Percentiles rank a stretch among this genome's conserved stretches.
Evolutionary conservation across 2,797 vertebrate species (phyloP).

Genomic region (Etheostoma nigrum): DNA sequence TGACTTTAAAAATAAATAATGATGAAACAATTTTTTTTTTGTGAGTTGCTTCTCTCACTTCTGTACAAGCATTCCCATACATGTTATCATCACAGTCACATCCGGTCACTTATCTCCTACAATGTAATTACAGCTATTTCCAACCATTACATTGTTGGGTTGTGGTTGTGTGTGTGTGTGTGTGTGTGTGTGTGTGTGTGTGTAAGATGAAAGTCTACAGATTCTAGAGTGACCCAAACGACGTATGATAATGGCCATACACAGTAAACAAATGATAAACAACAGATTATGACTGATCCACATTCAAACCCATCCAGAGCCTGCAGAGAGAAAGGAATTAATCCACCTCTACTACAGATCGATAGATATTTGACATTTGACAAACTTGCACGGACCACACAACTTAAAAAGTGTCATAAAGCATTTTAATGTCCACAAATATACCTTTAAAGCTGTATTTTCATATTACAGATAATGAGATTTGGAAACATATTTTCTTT

Average conservation of each 20-base stretch:
- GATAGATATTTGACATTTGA: neutral
- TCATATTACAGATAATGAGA: no score
- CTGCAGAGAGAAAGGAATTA: no score
- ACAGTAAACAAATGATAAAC: constrained; percentile 43
- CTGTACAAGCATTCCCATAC: constrained; percentile 60
- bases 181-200: constrained; percentile 30
- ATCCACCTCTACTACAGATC: neutral
- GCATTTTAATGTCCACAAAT: neutral
- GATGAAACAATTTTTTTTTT: neutral
- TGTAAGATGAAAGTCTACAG: constrained; percentile 47
- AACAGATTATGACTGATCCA: constrained; percentile 17
- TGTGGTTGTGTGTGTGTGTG: constrained; percentile 32
- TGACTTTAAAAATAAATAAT: neutral
- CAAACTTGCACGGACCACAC: neutral
- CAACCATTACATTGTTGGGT: constrained; percentile 68
- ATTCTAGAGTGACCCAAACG: constrained; percentile 18
- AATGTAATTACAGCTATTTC: constrained; percentile 73
- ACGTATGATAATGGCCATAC: constrained; percentile 24
- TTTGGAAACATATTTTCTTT: neutral
- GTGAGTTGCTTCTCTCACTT: neutral
- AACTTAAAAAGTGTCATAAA: neutral
- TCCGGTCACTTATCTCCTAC: constrained; percentile 62
- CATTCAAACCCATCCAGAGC: neutral
- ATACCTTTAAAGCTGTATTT: neutral
- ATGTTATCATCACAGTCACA: constrained; percentile 64